These are phyloP conservation scores for Pyrochroa serraticornis DNA, from an alignment of 2,888 invertebrate species.

Conservation along the genomic window DNA sequence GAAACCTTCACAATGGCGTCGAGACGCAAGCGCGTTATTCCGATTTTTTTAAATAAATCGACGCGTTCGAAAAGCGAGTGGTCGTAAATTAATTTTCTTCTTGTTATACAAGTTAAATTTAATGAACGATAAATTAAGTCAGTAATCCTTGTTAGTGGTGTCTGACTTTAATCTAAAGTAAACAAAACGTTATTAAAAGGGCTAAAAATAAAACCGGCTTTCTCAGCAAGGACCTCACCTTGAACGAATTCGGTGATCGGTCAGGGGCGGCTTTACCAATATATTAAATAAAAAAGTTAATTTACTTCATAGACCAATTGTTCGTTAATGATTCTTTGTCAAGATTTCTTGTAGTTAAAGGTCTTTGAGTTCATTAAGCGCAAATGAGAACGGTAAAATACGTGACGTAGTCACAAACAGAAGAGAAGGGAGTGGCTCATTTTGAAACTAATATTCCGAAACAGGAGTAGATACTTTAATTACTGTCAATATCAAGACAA, in stretches of 20 bases:
- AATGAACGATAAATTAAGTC: background rate
- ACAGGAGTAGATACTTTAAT: no score
- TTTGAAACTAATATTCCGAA: no score
- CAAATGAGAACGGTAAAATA: background rate
- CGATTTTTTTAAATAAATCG: no score
- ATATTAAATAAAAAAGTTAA: no score
- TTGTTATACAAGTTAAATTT: constrained; percentile 17
- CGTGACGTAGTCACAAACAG: no score
- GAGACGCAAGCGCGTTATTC: background rate
- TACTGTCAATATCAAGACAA: no score
- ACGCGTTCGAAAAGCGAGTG: no score
- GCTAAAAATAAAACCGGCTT: constrained; percentile 10
- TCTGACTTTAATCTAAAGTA: constrained; percentile 16
- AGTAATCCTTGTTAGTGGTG: constrained; percentile 6
- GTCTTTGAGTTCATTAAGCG: background rate
- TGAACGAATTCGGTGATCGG: constrained; percentile 18
- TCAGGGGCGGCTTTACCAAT: no score
- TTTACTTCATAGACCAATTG: no score
- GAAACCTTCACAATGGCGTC: constrained; percentile 2
- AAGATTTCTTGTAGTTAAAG: background rate
- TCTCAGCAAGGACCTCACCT: constrained; percentile 15
- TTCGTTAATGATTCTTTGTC: background rate
- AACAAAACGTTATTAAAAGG: constrained; percentile 6
- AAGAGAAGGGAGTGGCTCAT: no score
- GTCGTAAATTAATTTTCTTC: constrained; percentile 9